Evolutionary conservation across 2,888 invertebrate species (phyloP).

Genomic region (Latrodectus elegans): DNA sequence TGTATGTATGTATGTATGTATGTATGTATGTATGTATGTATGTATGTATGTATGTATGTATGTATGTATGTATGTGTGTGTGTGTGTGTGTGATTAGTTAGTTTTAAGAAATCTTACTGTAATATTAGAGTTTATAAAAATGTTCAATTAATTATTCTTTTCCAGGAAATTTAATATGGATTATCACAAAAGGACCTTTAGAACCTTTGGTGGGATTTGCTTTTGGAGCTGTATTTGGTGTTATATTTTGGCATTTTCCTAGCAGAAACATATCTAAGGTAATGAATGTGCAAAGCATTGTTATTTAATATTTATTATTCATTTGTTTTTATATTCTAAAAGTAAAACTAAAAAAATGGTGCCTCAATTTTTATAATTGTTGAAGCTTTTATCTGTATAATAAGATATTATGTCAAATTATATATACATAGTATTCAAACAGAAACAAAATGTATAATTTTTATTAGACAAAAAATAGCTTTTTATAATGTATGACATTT

Average conservation of each 20-base stretch:
- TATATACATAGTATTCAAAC: no score
- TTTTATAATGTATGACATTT: no score
- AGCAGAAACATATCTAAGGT: conserved; percentile 69
- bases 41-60: no score
- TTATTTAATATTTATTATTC: neutral
- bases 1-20: no score
- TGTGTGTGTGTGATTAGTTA: no score
- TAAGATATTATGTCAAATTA: neutral
- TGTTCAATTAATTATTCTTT: neutral
- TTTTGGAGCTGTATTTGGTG: conserved; percentile 76
- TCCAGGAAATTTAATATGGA: conserved; percentile 70
- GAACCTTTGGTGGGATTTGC: conserved; percentile 80
- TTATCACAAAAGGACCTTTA: conserved; percentile 75
- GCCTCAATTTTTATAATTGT: neutral
- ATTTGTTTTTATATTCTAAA: neutral
- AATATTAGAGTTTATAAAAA: no score
- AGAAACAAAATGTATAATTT: no score
- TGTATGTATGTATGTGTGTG: no score
- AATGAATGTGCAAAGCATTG: neutral
- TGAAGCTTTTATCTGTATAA: neutral
- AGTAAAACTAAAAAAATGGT: neutral
- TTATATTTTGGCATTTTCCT: conserved; percentile 71
- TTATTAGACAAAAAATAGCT: no score
- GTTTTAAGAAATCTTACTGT: no score
- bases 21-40: no score